Conservation (phyloP, 2,888 invertebrate genomes). For the Mechanitis messenoides region DNA sequence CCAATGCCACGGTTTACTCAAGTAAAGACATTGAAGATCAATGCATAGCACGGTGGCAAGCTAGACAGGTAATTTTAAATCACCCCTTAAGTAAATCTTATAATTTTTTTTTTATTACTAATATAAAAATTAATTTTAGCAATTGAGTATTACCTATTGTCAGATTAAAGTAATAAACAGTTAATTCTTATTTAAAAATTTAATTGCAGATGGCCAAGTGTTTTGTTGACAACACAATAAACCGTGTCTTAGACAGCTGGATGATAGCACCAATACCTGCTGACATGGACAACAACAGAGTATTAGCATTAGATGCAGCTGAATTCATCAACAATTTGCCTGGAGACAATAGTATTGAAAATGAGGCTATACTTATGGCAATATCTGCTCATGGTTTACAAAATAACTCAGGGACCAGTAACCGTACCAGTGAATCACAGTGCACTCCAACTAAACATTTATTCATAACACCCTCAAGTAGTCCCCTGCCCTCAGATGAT, state of each 20-base stretch:
- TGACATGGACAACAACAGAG: constrained; percentile 51
- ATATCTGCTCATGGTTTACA: constrained; percentile 83
- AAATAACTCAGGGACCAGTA: constrained; percentile 46
- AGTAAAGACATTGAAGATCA: constrained; percentile 54
- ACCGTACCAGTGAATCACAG: constrained; percentile 30
- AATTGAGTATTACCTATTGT: no score
- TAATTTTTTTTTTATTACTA: no score
- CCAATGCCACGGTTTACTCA: constrained; percentile 45
- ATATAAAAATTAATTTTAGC: no score
- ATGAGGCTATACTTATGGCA: constrained; percentile 84
- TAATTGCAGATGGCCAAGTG: constrained; percentile 76
- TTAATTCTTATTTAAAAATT: no score
- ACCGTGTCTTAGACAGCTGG: constrained; percentile 80
- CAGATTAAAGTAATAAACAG: no score
- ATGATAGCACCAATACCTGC: constrained; percentile 66
- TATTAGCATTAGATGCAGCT: constrained; percentile 62
- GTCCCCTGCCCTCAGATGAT: constrained; percentile 45
- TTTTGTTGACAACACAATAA: constrained; percentile 82
- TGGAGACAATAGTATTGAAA: constrained; percentile 78
- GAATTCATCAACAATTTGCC: constrained; percentile 75
- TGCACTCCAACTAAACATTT: constrained; percentile 30
- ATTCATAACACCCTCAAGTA: constrained; percentile 40
- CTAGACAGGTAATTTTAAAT: constrained; percentile 69
- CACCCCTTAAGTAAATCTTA: background rate
- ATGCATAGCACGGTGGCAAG: constrained; percentile 78